Conservation (phyloP, 2,888 invertebrate species). For the Dimorphilus gyrociliatus region DNA sequence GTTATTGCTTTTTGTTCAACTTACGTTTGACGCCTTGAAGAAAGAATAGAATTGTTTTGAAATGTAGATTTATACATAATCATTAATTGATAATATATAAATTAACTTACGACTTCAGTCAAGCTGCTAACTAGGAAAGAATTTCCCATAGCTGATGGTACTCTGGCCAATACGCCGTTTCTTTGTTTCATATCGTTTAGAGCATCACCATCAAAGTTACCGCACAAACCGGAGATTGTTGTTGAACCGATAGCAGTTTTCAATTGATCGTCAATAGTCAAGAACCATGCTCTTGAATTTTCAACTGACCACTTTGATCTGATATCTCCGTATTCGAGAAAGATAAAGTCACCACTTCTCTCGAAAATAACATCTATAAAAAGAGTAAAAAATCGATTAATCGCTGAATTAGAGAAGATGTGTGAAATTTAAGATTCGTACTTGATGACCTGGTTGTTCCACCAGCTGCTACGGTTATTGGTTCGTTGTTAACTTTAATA, state of each 20-base stretch:
- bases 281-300: slow-evolving; percentile 1
- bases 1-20: too few species aligned
- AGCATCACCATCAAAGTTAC: slow-evolving; percentile 16
- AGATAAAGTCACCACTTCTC: slow-evolving; percentile 6
- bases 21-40: too few species aligned
- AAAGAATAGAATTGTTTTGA: too few species aligned
- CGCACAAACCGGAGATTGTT: slow-evolving; percentile 41
- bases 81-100: too few species aligned
- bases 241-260: background rate
- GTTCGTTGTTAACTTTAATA: too few species aligned
- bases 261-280: slow-evolving; percentile 2
- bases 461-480: too few species aligned
- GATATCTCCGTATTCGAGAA: slow-evolving; percentile 6
- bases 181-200: slow-evolving; percentile 10
- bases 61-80: too few species aligned
- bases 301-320: slow-evolving; percentile 8
- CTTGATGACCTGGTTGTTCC: background rate
- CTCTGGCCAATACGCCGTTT: slow-evolving; percentile 5
- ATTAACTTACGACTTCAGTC: too few species aligned
- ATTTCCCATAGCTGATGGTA: slow-evolving; percentile 15
- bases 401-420: background rate
- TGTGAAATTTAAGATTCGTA: background rate
- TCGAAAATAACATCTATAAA: slow-evolving; percentile 5
- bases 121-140: slow-evolving; percentile 10
- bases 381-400: background rate